Evolutionary conservation across 2,888 invertebrate species (phyloP), one percentile per base, ranked within the genome.

Genomic region (Eristalis intricaria): DNA sequence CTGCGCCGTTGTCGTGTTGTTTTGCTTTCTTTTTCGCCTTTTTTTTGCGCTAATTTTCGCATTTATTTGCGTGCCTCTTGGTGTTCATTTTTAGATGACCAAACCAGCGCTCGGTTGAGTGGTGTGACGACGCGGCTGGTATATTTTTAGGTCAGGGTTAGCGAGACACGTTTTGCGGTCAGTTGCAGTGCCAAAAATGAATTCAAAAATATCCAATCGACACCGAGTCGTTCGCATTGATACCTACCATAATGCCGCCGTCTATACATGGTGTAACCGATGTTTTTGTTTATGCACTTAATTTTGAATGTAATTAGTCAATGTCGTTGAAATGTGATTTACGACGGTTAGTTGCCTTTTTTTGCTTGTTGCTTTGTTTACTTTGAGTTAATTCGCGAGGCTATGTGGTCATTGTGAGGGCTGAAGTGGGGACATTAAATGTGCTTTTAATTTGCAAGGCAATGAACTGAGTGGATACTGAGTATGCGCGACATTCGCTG

Each of bases 141-240:
- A 74, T 85, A 69, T 82, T 85, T 85, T 85, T 85, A 70, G 85
- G 85, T 85, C 85, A 85, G 85, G 85, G 85, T 85, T 81, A 85
- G 69, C 77, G 81, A 81, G 50, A 64, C 81, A 77, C 84, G 77
- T 77, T 85, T 77, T 81, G 82, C 85, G 81, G 85, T 82, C 85
- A 82, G 77, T 85, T 85, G 77, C 73, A 85, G 77, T 77, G 85
- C 85, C 81, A 77, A 77, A 84, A 85, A 66, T 61, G 32, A 3
- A 58, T 23, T 75, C 76, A 38, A 40, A 60, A 69, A 38, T 50
- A 70, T 35, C 56, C 32, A 61, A 32, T n/a, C 63, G 35, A 43
- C 50, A n/a, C 19, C 26, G 66, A 32, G 32, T 32, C 50, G 19
- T 5, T 19, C 50, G 50, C 50, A 8, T 19, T 8, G 19, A n/a